Evolutionary conservation across 1,140 invertebrate genomes (phyloP).

Genomic region (Sycobia sp.): DNA sequence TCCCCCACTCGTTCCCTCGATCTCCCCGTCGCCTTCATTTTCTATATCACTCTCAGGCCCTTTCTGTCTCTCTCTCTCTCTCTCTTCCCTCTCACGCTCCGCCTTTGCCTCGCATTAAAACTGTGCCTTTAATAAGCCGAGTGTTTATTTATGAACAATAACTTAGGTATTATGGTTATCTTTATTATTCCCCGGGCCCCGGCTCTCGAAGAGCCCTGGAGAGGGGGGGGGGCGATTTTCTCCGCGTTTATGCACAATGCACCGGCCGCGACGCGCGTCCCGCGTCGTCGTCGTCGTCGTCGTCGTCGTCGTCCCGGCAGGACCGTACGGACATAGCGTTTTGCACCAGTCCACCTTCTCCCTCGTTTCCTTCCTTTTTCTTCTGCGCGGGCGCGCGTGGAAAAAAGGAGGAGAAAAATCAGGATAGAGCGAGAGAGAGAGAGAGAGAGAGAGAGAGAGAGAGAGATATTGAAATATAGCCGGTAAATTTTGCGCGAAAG

Average conservation of each 20-base stretch:
- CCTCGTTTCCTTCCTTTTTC: not conserved
- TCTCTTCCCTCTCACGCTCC: not conserved
- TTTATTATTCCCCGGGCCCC: slow-evolving; percentile 21
- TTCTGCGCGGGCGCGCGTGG: not conserved
- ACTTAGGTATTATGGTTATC: slow-evolving; percentile 32
- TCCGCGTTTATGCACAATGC: no score
- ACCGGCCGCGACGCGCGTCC: no score
- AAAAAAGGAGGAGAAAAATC: not conserved
- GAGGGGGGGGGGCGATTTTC: no score
- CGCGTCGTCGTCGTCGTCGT: not conserved
- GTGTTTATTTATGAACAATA: slow-evolving; percentile 34
- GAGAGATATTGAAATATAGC: slow-evolving; percentile 1
- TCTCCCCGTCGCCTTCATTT: no score
- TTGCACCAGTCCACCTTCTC: no score
- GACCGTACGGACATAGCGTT: no score
- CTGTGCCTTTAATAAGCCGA: slow-evolving; percentile 24
- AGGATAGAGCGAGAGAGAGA: not conserved
- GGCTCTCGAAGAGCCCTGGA: no score
- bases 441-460: not conserved
- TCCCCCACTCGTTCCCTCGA: not conserved
- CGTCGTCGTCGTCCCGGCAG: not conserved
- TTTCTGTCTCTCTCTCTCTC: not conserved
- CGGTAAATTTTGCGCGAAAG: slow-evolving; percentile 1
- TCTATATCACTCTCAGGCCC: no score
- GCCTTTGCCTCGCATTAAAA: slow-evolving; percentile 23